Conservation (phyloP, 2,888 invertebrate genomes). For the Cephus pulcher region DNA sequence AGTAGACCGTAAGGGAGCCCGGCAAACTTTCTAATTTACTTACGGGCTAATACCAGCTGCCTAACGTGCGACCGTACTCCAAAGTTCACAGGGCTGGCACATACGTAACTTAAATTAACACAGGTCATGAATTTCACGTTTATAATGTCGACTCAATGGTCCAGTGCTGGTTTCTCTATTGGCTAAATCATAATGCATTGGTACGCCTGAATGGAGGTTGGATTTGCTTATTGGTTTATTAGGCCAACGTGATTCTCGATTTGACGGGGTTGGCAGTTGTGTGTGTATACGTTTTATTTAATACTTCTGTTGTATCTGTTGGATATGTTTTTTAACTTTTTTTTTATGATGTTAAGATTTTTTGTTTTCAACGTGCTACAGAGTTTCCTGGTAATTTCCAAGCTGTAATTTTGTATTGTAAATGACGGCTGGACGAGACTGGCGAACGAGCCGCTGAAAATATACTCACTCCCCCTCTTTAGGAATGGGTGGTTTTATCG, state of each 20-base stretch:
- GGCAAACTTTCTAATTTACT: neutral
- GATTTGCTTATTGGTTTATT: neutral
- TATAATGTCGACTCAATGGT: neutral
- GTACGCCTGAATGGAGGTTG: neutral
- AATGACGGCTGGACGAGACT: neutral
- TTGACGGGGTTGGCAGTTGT: neutral
- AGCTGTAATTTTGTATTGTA: neutral
- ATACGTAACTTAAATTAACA: neutral
- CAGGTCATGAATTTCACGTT: neutral
- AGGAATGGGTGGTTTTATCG: neutral
- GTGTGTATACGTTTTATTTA: neutral
- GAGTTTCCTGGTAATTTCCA: neutral
- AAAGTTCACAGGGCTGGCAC: neutral
- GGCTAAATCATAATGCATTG: neutral
- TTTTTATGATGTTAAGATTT: neutral
- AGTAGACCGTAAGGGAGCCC: neutral
- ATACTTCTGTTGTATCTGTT: neutral
- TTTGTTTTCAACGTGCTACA: neutral
- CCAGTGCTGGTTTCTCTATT: neutral
- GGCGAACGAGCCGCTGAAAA: neutral
- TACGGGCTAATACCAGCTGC: neutral
- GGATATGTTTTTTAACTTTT: neutral
- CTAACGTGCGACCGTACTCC: neutral
- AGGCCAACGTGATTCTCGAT: neutral
- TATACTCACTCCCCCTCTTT: neutral